These are phyloP conservation scores for Pygoscelis adeliae DNA, from an alignment of 2,113 vertebrate species.

Conservation along the genomic window DNA sequence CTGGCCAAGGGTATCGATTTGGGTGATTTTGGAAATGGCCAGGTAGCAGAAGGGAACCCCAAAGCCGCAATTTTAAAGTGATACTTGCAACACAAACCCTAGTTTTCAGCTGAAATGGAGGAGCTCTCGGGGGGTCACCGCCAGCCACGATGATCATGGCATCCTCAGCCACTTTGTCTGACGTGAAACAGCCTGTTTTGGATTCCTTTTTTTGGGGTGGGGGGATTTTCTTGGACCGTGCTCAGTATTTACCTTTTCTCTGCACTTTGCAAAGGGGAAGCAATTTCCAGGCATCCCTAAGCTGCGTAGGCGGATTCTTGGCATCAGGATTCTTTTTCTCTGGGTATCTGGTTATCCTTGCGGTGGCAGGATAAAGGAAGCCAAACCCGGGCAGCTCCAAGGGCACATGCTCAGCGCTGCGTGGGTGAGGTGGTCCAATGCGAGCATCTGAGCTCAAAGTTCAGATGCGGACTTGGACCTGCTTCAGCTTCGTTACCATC, in stretches of 20 bases:
- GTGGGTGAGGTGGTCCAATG: not conserved
- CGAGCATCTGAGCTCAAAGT: not conserved
- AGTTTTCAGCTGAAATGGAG: not conserved
- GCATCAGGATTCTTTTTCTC: not conserved
- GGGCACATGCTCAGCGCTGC: fast-evolving
- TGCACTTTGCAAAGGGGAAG: not conserved
- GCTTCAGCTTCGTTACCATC: not conserved
- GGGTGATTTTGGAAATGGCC: not conserved
- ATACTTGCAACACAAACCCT: not conserved
- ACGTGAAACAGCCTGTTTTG: not conserved
- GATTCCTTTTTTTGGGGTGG: not conserved
- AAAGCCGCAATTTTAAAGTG: fast-evolving
- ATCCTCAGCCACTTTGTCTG: not conserved
- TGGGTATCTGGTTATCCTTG: not conserved
- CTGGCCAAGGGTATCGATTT: fast-evolving
- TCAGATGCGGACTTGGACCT: not conserved
- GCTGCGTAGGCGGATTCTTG: fast-evolving
- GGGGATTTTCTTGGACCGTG: not conserved
- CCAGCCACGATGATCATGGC: not conserved
- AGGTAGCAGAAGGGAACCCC: not conserved
- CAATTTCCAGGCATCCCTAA: not conserved
- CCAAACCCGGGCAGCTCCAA: not conserved
- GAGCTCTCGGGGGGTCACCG: not conserved
- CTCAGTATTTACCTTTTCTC: not conserved
- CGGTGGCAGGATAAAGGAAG: fast-evolving